These are phyloP conservation scores for Morpho achilles DNA, from an alignment of 2,888 invertebrate species.

Conservation along the genomic window DNA sequence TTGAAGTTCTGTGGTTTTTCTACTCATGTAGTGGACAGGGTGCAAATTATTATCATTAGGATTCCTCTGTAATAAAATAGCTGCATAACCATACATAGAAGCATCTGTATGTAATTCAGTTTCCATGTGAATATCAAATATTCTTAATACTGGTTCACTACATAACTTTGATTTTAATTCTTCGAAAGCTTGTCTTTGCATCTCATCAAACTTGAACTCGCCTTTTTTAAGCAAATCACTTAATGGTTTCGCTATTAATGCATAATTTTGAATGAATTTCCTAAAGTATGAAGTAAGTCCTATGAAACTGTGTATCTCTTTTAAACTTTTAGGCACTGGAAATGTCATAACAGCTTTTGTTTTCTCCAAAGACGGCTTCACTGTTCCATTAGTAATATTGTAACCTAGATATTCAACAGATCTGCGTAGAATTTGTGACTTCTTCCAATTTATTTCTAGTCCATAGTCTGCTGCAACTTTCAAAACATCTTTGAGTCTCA, in stretches of 20 bases:
- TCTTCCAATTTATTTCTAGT: constrained; percentile 29
- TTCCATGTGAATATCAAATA: neutral
- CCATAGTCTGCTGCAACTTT: constrained; percentile 18
- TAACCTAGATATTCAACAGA: constrained; percentile 32
- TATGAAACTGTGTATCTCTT: constrained; percentile 29
- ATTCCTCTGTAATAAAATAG: constrained; percentile 9
- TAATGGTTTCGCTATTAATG: constrained; percentile 30
- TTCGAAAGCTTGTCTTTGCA: neutral
- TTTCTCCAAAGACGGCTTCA: constrained; percentile 27
- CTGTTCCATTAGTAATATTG: constrained; percentile 18
- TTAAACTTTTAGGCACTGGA: constrained; percentile 24
- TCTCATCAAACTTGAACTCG: neutral
- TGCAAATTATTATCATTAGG: constrained; percentile 19
- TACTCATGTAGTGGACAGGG: constrained; percentile 9
- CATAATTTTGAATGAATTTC: constrained; percentile 32
- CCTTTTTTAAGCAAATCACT: constrained; percentile 24
- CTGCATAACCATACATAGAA: neutral
- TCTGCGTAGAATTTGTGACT: constrained; percentile 36
- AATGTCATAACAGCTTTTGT: constrained; percentile 25
- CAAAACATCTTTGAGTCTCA: neutral
- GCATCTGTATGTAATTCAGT: neutral
- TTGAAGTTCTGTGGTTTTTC: constrained; percentile 21
- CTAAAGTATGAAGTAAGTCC: constrained; percentile 32
- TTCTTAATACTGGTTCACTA: neutral
- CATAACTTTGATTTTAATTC: neutral